A percentile compares a stretch with the other conserved stretches of the same genome.
phyloP scores from a whole-genome alignment of 2,797 vertebrate species.

The Cephalopachus bancanus region DNA sequence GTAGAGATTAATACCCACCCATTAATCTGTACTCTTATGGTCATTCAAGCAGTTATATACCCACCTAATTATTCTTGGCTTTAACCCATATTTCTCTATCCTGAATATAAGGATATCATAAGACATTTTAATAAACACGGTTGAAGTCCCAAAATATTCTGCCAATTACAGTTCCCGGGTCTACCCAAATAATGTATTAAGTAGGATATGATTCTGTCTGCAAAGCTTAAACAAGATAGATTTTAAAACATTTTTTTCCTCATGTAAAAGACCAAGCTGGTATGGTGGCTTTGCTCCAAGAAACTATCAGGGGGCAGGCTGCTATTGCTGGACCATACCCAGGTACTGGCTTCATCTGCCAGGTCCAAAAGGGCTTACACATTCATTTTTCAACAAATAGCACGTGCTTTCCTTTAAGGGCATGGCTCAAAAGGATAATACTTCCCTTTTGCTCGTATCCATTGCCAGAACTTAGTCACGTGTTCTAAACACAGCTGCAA shows the following conservation, averaged over 20 bases:
- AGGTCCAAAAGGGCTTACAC: background rate
- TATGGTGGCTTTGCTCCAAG: background rate
- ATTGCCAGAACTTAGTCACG: background rate
- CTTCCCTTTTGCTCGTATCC: background rate
- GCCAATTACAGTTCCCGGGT: background rate
- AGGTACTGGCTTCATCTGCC: background rate
- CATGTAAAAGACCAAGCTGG: background rate
- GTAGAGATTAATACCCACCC: slow-evolving; percentile 6
- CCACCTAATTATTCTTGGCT: background rate
- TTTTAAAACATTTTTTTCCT: background rate
- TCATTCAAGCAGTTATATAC: slow-evolving; percentile 18
- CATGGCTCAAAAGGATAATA: background rate
- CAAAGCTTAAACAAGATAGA: background rate
- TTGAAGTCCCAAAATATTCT: background rate
- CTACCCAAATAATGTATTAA: background rate
- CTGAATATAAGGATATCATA: background rate
- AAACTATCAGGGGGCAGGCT: background rate
- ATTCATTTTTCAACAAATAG: slow-evolving; percentile 34
- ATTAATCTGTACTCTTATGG: background rate
- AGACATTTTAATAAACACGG: background rate
- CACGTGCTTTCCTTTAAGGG: background rate
- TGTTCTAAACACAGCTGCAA: background rate
- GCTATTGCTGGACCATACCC: background rate
- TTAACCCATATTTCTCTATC: slow-evolving; percentile 22
- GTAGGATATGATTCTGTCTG: background rate